A percentile compares a stretch with the other conserved stretches of the same genome.
These are phyloP conservation scores for Drosophila sucinea DNA, from an alignment of 1,140 invertebrate genomes.

Conservation along the genomic window DNA sequence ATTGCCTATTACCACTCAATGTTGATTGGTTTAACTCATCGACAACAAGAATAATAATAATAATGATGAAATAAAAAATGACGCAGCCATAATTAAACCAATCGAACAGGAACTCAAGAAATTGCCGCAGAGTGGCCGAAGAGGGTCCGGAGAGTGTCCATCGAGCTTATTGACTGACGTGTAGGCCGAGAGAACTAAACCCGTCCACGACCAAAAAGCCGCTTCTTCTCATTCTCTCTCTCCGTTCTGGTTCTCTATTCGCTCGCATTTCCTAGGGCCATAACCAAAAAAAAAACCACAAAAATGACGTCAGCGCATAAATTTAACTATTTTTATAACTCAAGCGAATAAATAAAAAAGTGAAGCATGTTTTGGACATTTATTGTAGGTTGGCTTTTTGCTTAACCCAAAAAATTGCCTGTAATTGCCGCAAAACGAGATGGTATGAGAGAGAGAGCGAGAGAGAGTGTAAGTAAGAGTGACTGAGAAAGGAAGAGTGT, in stretches of 20 bases:
- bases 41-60: slow-evolving; percentile 6
- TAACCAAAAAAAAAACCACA: neutral
- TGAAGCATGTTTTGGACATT: slow-evolving; percentile 61
- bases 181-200: slow-evolving; percentile 38
- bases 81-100: slow-evolving; percentile 53
- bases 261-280: slow-evolving; percentile 50
- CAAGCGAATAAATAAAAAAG: slow-evolving; percentile 39
- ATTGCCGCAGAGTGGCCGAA: slow-evolving; percentile 31
- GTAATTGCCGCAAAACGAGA: slow-evolving; percentile 9
- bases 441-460: slow-evolving; percentile 4
- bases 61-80: slow-evolving; percentile 26
- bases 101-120: slow-evolving; percentile 58
- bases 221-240: slow-evolving; percentile 10
- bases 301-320: slow-evolving; percentile 67
- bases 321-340: slow-evolving; percentile 72
- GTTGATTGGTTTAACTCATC: slow-evolving; percentile 12
- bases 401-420: slow-evolving; percentile 22
- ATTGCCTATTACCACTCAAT: slow-evolving; percentile 5
- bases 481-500: neutral
- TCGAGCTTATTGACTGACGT: neutral
- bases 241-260: slow-evolving; percentile 30
- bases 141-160: slow-evolving; percentile 13
- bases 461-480: neutral
- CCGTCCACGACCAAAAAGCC: slow-evolving; percentile 47
- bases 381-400: slow-evolving; percentile 30